Conservation (phyloP, 1,140 invertebrate genomes). For the Drosophila carrolli region DNA sequence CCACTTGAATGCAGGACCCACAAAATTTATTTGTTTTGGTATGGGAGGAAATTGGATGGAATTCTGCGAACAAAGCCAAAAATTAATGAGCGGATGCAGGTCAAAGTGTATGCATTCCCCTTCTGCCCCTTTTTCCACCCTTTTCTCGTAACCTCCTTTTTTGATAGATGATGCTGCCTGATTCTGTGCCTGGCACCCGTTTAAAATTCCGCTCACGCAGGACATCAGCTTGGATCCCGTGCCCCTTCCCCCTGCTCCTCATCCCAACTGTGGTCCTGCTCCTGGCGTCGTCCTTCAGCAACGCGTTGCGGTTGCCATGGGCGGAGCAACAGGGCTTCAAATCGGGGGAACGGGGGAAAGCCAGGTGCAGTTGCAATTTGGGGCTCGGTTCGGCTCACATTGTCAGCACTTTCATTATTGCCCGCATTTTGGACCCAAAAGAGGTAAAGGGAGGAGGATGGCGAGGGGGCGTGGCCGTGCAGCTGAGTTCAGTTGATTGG, state of each 20-base stretch:
- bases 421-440: slow-evolving; percentile 47
- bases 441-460: neutral
- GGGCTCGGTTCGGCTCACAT: slow-evolving; percentile 44
- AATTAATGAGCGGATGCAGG: slow-evolving; percentile 60
- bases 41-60: slow-evolving; percentile 20
- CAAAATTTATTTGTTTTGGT: slow-evolving; percentile 39
- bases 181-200: slow-evolving; percentile 54
- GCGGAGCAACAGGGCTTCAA: neutral
- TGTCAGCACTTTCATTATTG: slow-evolving; percentile 73
- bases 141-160: neutral
- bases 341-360: neutral
- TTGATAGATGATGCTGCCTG: slow-evolving; percentile 51
- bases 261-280: slow-evolving; percentile 13
- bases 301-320: slow-evolving; percentile 31
- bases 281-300: slow-evolving; percentile 13
- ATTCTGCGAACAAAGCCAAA: slow-evolving; percentile 27
- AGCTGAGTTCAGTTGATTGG: slow-evolving; percentile 55
- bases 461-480: slow-evolving; percentile 14
- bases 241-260: slow-evolving; percentile 3
- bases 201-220: slow-evolving; percentile 68
- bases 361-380: slow-evolving; percentile 57
- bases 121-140: neutral
- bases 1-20: neutral
- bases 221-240: slow-evolving; percentile 9
- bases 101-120: slow-evolving; percentile 30